phyloP scores from a whole-genome alignment of 2,888 invertebrate species.

The Mantis religiosa region DNA sequence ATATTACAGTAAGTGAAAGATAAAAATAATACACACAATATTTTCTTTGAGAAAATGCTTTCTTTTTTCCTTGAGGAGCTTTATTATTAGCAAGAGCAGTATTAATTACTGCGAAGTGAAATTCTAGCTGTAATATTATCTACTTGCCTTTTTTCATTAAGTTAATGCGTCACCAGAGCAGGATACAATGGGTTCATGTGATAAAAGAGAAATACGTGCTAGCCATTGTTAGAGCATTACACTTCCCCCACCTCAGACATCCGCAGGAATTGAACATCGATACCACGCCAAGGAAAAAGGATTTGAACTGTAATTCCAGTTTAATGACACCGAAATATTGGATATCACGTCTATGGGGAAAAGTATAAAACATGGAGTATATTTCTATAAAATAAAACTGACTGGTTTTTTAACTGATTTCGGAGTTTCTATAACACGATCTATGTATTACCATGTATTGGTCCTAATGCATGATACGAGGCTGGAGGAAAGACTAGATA shows the following conservation, averaged over 20 bases:
- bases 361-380: neutral
- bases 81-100: neutral
- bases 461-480: too few species aligned
- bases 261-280: neutral
- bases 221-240: neutral
- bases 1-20: too few species aligned
- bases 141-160: neutral
- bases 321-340: neutral
- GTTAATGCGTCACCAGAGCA: neutral
- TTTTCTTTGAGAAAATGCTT: too few species aligned
- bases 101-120: neutral
- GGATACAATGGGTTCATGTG: neutral
- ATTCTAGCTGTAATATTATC: neutral
- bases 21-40: too few species aligned
- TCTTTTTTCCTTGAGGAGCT: too few species aligned
- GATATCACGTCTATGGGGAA: neutral
- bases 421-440: too few species aligned
- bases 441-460: too few species aligned
- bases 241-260: neutral
- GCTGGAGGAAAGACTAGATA: too few species aligned
- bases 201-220: neutral
- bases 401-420: too few species aligned
- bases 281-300: neutral
- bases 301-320: neutral
- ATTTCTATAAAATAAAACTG: too few species aligned